These are phyloP conservation scores for Ormia ochracea DNA, from an alignment of 2,888 invertebrate species.

Conservation along the genomic window DNA sequence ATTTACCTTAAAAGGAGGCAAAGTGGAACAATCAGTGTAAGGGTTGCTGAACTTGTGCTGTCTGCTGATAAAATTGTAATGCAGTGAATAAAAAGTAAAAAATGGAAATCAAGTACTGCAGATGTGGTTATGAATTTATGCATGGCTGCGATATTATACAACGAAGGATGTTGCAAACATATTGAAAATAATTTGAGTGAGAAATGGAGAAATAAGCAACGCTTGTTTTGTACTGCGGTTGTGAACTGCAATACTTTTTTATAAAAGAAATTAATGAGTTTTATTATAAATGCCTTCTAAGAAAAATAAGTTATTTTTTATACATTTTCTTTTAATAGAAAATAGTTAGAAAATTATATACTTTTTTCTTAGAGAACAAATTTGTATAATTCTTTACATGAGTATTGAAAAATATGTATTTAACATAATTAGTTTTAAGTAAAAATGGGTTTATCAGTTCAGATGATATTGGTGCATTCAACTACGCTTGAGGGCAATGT, in stretches of 20 bases:
- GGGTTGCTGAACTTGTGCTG: conserved; percentile 49
- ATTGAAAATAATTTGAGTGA: conserved; percentile 47
- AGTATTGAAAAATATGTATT: too few species aligned
- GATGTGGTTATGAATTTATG: not conserved
- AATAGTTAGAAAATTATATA: not conserved
- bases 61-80: conserved; percentile 34
- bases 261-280: conserved; percentile 35
- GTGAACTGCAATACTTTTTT: conserved; percentile 5
- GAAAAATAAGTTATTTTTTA: conserved; percentile 15
- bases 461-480: too few species aligned
- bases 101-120: conserved; percentile 22
- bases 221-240: conserved; percentile 28
- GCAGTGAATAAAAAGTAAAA: conserved; percentile 32
- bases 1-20: not conserved
- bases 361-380: not conserved
- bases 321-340: conserved; percentile 2
- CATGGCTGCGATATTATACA: not conserved
- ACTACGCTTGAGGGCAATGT: too few species aligned
- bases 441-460: too few species aligned
- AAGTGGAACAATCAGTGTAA: conserved; percentile 7
- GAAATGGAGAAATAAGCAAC: not conserved
- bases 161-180: conserved; percentile 55
- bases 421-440: too few species aligned
- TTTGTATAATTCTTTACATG: too few species aligned
- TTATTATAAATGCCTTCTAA: conserved; percentile 35